Conservation (phyloP, 2,797 vertebrate genomes). For the Macrochelys suwanniensis region DNA sequence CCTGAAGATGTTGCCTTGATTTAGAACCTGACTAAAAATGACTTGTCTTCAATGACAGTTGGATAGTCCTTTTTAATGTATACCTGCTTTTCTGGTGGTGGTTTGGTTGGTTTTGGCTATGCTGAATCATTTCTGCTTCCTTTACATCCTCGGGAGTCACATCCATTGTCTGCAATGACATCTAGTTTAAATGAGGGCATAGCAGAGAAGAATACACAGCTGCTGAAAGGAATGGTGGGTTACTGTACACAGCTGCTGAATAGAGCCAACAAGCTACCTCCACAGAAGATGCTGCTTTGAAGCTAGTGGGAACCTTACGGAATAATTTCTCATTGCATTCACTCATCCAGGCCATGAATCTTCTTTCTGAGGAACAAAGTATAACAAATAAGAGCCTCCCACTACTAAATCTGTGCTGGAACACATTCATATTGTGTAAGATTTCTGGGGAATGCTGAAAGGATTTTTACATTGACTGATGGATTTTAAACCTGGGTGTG, state of each 20-base stretch:
- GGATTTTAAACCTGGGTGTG: neutral
- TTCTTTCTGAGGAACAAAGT: neutral
- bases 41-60: neutral
- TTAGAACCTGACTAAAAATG: neutral
- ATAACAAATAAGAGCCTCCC: neutral
- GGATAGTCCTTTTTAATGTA: slow-evolving; percentile 42
- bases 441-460: neutral
- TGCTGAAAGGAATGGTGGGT: neutral
- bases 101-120: neutral
- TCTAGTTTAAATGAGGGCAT: slow-evolving; percentile 21
- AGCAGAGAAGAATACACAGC: slow-evolving; percentile 36
- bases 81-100: neutral
- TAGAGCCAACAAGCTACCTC: neutral
- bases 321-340: neutral
- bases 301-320: neutral
- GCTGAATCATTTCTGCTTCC: slow-evolving; percentile 38
- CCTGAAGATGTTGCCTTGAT: slow-evolving; percentile 4
- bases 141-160: slow-evolving; percentile 20
- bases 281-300: neutral
- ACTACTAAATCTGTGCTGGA: neutral
- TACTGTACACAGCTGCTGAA: neutral
- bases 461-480: slow-evolving; percentile 1
- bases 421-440: neutral
- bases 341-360: neutral
- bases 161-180: slow-evolving; percentile 39